These are phyloP conservation scores for Smutsia temminckii DNA, from an alignment of 2,797 vertebrate species.

Conservation along the genomic window DNA sequence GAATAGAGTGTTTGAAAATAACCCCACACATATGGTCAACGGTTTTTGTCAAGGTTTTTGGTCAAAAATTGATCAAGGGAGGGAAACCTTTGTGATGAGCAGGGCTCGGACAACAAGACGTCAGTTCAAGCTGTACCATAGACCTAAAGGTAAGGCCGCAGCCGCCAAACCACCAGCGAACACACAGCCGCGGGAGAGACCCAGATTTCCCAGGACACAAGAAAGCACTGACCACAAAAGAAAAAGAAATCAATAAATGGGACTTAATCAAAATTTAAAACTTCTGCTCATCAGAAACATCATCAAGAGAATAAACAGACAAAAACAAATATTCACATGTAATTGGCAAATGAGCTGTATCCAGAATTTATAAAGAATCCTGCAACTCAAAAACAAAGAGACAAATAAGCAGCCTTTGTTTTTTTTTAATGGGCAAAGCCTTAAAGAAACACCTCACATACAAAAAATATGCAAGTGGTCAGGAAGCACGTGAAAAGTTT, in stretches of 20 bases:
- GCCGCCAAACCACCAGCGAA: too few relatives aligned
- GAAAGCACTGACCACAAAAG: background rate
- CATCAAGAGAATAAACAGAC: background rate
- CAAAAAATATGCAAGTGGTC: background rate
- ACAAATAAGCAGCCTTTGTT: background rate
- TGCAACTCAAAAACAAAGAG: background rate
- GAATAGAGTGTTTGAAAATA: too few relatives aligned
- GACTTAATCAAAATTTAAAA: background rate
- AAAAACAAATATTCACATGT: background rate
- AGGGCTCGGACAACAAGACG: rapidly evolving
- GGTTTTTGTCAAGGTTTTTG: background rate
- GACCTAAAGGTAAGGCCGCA: too few relatives aligned
- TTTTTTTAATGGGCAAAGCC: background rate
- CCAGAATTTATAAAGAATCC: background rate
- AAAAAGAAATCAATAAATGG: background rate
- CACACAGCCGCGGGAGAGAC: background rate
- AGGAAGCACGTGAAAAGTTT: too few relatives aligned
- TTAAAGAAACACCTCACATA: background rate
- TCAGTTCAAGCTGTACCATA: background rate
- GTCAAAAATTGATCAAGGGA: background rate
- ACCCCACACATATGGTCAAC: rapidly evolving
- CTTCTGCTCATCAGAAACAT: background rate
- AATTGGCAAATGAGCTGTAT: background rate
- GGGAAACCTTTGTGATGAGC: too few relatives aligned
- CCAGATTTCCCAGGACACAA: background rate